Percentiles rank a stretch among this genome's conserved stretches.
Evolutionary conservation across 2,797 vertebrate genomes (phyloP).

Genomic region (Phoebastria nigripes): DNA sequence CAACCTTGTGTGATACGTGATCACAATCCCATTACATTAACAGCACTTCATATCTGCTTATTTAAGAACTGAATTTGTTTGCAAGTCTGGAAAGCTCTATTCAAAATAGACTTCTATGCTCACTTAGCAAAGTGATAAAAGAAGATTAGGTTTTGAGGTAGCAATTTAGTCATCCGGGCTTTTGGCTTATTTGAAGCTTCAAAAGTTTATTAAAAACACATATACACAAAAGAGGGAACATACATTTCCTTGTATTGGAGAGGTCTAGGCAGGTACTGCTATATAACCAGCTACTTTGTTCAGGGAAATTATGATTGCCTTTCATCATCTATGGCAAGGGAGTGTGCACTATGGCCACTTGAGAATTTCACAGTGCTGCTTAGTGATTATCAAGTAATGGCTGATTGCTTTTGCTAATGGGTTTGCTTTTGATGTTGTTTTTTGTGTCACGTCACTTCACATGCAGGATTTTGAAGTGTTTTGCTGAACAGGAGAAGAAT

Average conservation of each 20-base stretch:
- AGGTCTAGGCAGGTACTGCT: not conserved
- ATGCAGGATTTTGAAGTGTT: conserved; percentile 2
- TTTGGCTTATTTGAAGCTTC: not conserved
- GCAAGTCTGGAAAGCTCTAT: not conserved
- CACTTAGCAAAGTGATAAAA: not conserved
- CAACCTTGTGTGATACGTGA: not conserved
- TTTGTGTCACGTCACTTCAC: not conserved
- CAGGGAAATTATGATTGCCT: not conserved
- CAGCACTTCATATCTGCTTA: not conserved
- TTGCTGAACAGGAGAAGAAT: not conserved
- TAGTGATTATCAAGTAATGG: conserved; percentile 43
- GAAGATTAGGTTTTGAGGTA: not conserved
- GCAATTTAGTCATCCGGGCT: not conserved
- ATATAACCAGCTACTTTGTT: not conserved
- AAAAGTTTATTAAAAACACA: not conserved
- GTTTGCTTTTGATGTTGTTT: conserved; percentile 27
- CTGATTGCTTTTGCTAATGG: conserved; percentile 53
- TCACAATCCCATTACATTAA: not conserved
- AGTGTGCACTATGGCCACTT: not conserved
- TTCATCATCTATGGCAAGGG: conserved; percentile 2
- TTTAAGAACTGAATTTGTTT: not conserved
- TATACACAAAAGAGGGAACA: not conserved
- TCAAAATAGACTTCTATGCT: not conserved
- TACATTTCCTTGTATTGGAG: not conserved
- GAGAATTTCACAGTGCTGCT: not conserved